A percentile compares a stretch with the other conserved stretches of the same genome.
These are phyloP conservation scores for Drosophila parabipectinata DNA, from an alignment of 1,140 invertebrate genomes.

Conservation along the genomic window DNA sequence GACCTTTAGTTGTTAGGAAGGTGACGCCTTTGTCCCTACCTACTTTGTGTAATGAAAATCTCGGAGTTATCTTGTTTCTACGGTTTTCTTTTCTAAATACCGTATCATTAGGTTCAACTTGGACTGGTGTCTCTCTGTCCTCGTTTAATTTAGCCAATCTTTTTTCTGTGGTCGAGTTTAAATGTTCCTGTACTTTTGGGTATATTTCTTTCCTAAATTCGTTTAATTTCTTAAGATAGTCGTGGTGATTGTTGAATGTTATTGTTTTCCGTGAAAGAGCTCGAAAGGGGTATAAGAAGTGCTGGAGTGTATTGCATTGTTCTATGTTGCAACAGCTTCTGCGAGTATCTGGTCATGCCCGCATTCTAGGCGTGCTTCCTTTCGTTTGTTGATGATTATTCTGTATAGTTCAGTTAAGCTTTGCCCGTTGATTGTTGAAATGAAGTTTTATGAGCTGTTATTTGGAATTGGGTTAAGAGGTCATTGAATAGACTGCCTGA, in stretches of 20 bases:
- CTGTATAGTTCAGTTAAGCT: constrained; percentile 2
- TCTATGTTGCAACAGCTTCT: not conserved
- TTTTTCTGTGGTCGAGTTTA: constrained; percentile 11
- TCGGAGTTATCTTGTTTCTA: too few species aligned
- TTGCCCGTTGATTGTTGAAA: not conserved
- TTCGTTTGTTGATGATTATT: not conserved
- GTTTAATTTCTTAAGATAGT: too few species aligned
- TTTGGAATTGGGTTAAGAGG: too few species aligned
- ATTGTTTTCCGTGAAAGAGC: too few species aligned
- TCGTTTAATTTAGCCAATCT: constrained; percentile 21
- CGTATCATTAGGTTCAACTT: constrained; percentile 20
- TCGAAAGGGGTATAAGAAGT: too few species aligned
- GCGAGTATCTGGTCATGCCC: constrained; percentile 6
- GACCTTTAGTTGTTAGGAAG: too few species aligned
- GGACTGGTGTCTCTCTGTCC: constrained; percentile 21
- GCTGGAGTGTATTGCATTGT: too few species aligned
- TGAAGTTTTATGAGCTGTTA: too few species aligned
- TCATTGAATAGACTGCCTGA: not conserved
- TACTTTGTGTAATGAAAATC: too few species aligned
- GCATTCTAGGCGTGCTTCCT: constrained; percentile 8
- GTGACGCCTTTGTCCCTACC: too few species aligned
- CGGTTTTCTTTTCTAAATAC: constrained; percentile 1
- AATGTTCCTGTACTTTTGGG: not conserved
- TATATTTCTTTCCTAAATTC: too few species aligned
- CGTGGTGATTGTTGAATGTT: too few species aligned